Percentiles rank a stretch among this genome's conserved stretches.
These are phyloP conservation scores for Lepas anatifera DNA, from an alignment of 2,888 invertebrate genomes.

Conservation along the genomic window DNA sequence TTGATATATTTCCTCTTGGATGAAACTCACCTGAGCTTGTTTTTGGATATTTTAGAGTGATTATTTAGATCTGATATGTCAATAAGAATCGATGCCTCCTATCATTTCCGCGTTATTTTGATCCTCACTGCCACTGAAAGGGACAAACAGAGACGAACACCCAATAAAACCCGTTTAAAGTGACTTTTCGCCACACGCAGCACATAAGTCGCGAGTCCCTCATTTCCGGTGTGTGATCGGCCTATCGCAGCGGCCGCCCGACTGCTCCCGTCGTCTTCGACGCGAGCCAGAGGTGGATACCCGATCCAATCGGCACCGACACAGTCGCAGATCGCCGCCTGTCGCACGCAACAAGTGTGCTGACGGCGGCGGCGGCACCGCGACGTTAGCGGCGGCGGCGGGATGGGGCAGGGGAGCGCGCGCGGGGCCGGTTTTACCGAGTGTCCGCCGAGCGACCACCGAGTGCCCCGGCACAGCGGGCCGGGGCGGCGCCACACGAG, in stretches of 20 bases:
- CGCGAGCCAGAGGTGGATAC: neutral
- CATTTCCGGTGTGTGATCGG: neutral
- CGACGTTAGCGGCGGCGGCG: neutral
- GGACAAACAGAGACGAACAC: too few relatives aligned
- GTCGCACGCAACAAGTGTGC: neutral
- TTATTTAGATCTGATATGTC: too few relatives aligned
- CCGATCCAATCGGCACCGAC: neutral
- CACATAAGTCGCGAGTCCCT: too few relatives aligned
- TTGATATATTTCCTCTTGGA: too few relatives aligned
- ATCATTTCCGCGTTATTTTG: too few relatives aligned
- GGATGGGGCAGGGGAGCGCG: neutral
- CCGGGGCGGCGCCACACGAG: neutral
- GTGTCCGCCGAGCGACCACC: neutral
- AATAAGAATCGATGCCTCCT: too few relatives aligned
- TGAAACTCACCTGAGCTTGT: too few relatives aligned
- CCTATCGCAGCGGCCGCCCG: neutral
- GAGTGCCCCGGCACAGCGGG: too few relatives aligned
- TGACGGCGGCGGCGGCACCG: neutral
- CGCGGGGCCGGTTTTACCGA: conserved; percentile 1
- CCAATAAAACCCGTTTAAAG: too few relatives aligned
- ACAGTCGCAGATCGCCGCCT: neutral
- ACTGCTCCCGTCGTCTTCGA: neutral
- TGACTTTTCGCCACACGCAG: too few relatives aligned
- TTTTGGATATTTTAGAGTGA: too few relatives aligned
- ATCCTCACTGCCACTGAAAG: too few relatives aligned